These are phyloP conservation scores for Volucella inanis DNA, from an alignment of 2,888 invertebrate genomes.

Conservation along the genomic window DNA sequence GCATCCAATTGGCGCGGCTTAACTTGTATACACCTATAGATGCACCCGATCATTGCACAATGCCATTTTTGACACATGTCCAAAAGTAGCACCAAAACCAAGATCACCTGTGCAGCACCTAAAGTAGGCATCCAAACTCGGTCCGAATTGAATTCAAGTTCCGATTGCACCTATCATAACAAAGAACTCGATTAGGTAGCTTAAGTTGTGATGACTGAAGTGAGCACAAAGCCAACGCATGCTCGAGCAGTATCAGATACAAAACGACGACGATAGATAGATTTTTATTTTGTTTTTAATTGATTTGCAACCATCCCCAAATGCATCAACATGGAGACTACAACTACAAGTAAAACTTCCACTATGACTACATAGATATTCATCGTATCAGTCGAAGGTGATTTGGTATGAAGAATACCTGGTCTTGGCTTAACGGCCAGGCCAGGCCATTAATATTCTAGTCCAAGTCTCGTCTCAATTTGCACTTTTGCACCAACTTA, in stretches of 20 bases:
- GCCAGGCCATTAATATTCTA: conserved; percentile 67
- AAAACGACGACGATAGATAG: conserved; percentile 3
- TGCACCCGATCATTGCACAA: conserved; percentile 41
- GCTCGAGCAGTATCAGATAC: conserved; percentile 13
- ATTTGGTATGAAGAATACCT: conserved; percentile 61
- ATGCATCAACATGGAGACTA: conserved; percentile 55
- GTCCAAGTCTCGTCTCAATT: conserved; percentile 70
- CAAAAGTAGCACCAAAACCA: conserved; percentile 38
- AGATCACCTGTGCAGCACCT: conserved; percentile 60
- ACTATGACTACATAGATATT: conserved; percentile 1
- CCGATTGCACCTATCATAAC: conserved; percentile 40
- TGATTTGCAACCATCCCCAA: conserved; percentile 69
- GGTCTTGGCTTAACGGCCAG: conserved; percentile 10
- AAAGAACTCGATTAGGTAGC: conserved; percentile 65
- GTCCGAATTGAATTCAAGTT: conserved; percentile 26
- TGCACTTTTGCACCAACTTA: conserved; percentile 73
- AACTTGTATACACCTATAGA: neutral
- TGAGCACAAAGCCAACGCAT: too few species aligned
- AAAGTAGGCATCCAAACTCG: conserved; percentile 53
- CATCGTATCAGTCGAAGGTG: conserved; percentile 54
- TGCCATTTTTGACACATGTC: conserved; percentile 54
- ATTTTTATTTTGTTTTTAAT: conserved; percentile 43
- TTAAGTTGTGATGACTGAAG: conserved; percentile 5
- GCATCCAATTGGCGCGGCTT: conserved; percentile 25
- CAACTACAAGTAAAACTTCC: conserved; percentile 18